These are phyloP conservation scores for Henicopernis longicauda DNA, from an alignment of 2,113 vertebrate genomes.

Conservation along the genomic window DNA sequence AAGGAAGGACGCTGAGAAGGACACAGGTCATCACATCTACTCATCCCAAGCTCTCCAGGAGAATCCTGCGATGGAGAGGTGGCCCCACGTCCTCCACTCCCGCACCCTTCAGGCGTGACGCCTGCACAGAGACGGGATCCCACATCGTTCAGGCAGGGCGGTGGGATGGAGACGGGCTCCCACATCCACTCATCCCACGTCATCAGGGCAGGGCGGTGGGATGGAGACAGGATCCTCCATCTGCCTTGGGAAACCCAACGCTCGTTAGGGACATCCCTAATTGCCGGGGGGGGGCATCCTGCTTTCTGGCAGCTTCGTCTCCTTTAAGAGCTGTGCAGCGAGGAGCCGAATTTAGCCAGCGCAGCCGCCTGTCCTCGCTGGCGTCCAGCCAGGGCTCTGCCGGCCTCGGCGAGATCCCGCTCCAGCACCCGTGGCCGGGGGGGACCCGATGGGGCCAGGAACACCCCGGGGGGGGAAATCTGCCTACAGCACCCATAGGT, in stretches of 20 bases:
- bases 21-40: not conserved
- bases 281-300: rapidly evolving
- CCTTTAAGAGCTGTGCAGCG: conserved; percentile 25
- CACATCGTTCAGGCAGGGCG: rapidly evolving
- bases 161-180: not conserved
- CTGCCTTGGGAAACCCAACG: not conserved
- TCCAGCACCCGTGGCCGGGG: not conserved
- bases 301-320: not conserved
- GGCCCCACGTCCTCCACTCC: not conserved
- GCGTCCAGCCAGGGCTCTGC: conserved; percentile 10
- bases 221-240: not conserved
- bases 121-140: not conserved
- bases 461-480: not conserved
- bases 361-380: not conserved
- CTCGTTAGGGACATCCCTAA: not conserved
- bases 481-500: not conserved
- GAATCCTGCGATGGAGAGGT: not conserved
- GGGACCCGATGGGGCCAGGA: not conserved
- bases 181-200: not conserved
- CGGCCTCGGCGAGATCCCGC: conserved; percentile 22
- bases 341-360: not conserved
- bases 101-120: not conserved
- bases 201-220: not conserved
- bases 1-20: not conserved
- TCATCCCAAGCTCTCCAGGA: not conserved